Evolutionary conservation across 2,888 invertebrate species (phyloP), one percentile per base, ranked within the genome.

Genomic region (Tachina lurida): DNA sequence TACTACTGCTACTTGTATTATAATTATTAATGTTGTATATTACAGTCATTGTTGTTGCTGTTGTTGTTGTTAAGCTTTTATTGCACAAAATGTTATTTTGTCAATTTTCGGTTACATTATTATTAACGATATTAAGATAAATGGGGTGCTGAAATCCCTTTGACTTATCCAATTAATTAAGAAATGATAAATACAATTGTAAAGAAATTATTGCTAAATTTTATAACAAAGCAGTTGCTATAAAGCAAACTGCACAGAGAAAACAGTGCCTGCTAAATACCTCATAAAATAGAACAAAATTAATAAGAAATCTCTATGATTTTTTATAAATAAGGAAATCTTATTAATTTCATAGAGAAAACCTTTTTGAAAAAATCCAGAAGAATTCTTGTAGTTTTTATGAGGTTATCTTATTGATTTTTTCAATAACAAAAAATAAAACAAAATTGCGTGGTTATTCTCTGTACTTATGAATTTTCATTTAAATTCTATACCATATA

Each of bases 61-160:
- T 65, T 74, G 45, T 52, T 74, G 45, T 52, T 52, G 65, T 75
- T 17, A 60, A 54, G 65, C 65, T 85, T 79, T 74, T 70, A 58
- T 75, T 74, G 76, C 47, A 54, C 71, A 71, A 31, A 31, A 56
- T 86, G 83, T 76, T 83, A 63, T 76, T 80, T 76, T 83, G 86
- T 79, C 75, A 86, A 86, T 86, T 76, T 86, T 86, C 86, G 79
- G 79, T 86, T 79, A 83, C 86, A 86, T 83, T 79, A 80, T 87
- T 86, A 86, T 87, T 87, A 87, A 87, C 82, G 79, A 87, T 85
- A 88, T 87, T 84, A 87, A 88, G 87, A 88, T 87, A 85, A 88
- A 87, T 87, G 80, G 84, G 75, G 74, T 84, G 84, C 76, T 73
- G 71, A 80, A 83, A 83, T 76, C 13, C 62, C 62, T 83, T 83